Base-by-base conservation (phyloP, 2,797 vertebrate genomes). In the Periophthalmus magnuspinnatus region DNA sequence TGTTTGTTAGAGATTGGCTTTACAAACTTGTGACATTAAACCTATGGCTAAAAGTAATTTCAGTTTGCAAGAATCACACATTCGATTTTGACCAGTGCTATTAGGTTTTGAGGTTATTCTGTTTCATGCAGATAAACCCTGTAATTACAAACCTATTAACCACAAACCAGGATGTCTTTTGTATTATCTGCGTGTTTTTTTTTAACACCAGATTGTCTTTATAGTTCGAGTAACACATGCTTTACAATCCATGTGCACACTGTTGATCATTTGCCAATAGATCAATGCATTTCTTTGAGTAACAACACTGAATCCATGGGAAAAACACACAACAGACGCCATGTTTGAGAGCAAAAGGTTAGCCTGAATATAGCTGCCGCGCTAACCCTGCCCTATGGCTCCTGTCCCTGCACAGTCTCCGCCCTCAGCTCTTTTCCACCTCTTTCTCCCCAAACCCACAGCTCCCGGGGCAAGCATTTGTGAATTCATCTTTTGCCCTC, bases 401-500 rank as follows among this genome's bases (percentile, higher is more conserved):
- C 69, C 72, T 66, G 65, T 73, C 57, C 67, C 63, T 68, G 66
- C 78, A 72, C 76, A 67, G 71, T 82, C 77, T 81, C 78, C 68
- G 16, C 86, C 64, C 72, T 67, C 74, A 32, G 78, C 71, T 74
- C 73, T 64, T 38, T 69, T 65, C 76, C 71, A 72, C 80, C 80
- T 71, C 80, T 79, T 69, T 71, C 79, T 76, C 71, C 67, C 72
- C 52, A 45, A 72, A 76, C 79, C 79, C 84, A 74, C 79, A 78
- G 76, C 72, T 90, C 91, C 91, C 70, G 67, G 80, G 89, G 92
- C 90, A 83, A 89, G 76, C 89, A 89, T 92, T 93, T 92, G 90
- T 91, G 89, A 92, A 90, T 90, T 91, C 89, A 91, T 90, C 87
- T 90, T 59, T 84, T 90, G 84, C 82, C 88, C 90, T 93, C 87